Conservation (phyloP, 1,140 invertebrate genomes). For the Bombus picipes region DNA sequence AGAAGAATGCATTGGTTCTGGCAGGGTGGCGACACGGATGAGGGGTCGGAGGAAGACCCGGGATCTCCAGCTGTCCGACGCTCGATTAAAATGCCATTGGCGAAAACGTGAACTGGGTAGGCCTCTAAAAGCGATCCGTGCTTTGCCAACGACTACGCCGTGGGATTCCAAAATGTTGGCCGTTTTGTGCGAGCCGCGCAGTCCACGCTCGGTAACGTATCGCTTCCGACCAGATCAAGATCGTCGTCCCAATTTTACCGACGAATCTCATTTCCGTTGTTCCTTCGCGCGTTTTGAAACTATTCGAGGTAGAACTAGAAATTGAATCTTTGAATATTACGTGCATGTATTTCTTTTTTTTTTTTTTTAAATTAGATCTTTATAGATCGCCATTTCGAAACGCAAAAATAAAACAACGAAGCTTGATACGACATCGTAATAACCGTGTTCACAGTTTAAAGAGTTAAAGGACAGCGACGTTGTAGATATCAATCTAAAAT, state of each 20-base stretch:
- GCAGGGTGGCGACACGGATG: neutral
- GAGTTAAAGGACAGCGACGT: too few species aligned
- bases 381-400: too few species aligned
- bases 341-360: too few species aligned
- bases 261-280: neutral
- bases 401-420: too few species aligned
- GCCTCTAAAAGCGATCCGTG: slow-evolving; percentile 17
- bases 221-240: neutral
- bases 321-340: neutral
- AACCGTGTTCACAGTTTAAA: too few species aligned
- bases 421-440: too few species aligned
- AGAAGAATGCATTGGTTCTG: slow-evolving; percentile 7
- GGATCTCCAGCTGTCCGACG: slow-evolving; percentile 32
- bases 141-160: slow-evolving; percentile 18
- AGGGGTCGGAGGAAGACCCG: neutral
- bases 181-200: neutral
- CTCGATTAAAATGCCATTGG: slow-evolving; percentile 63
- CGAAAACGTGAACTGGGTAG: slow-evolving; percentile 44
- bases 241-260: neutral
- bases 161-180: neutral
- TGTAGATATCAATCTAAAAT: neutral
- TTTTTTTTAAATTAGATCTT: too few species aligned
- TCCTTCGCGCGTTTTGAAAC: neutral
- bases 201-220: neutral
- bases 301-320: neutral